Base-by-base conservation (phyloP, 2,797 vertebrate genomes). In the Neosilurus mollespiculum region DNA sequence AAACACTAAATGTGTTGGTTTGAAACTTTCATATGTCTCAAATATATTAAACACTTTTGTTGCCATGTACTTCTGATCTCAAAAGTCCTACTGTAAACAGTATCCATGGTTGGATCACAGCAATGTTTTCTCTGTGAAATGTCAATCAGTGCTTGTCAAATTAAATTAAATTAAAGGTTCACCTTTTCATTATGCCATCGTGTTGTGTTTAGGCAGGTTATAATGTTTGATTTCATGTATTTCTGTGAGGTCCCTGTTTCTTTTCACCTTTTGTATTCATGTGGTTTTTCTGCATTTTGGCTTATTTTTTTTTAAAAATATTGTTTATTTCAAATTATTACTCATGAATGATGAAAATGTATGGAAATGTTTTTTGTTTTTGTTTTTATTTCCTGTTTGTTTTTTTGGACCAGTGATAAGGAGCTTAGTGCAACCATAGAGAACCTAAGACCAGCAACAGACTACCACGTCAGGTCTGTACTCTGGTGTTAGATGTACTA, bases 401-500 rank as follows among this genome's bases (percentile, higher is more conserved):
- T 56, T 86, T 20, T 77, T 80, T 88, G 69, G 82, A 53, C 15
- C 89, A 99, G 98, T 87, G 97, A 97, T 88, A 95, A 96, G 91
- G 96, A 98, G 93, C 93, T 95, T 88, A 96, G 92, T 93, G 91
- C 96, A 92, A 96, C 95, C 90, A 94, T 98, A 93, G 96, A 96
- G 91, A 95, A 97, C 91, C 95, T 97, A 90, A 96, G 95, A 92
- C 98, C 97, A 94, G 97, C 97, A 90, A 98, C 96, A 84, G 97
- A 99, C 91, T 98, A 98, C 92, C 95, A 97, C 81, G 95, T 96
- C 94, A 98, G 96, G 98, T 96, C 37, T 73, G 86, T 86, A 53
- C 16, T 53, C 14, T 24, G n/a, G 51, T 61, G 18, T 70, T 20
- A 43, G 14, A 54, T 2, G 2, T 20, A 12, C 9, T 5, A 12